These are phyloP conservation scores for Octomys mimax DNA, from an alignment of 2,797 vertebrate species.

Conservation along the genomic window DNA sequence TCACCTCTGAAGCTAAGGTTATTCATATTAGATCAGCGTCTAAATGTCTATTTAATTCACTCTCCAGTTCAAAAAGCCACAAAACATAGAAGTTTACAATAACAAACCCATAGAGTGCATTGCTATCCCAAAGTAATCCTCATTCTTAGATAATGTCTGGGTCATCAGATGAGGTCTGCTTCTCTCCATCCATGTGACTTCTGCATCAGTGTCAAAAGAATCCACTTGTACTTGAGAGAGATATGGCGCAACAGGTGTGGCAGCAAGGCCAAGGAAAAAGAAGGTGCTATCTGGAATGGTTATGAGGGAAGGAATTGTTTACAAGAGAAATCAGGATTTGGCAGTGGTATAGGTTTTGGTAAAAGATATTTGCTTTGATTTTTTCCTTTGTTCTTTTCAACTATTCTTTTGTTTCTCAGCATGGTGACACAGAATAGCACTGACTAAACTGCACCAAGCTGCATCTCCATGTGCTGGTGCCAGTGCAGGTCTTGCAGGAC, in stretches of 20 bases:
- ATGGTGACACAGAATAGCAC: not conserved
- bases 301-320: not conserved
- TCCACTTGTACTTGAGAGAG: not conserved
- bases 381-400: not conserved
- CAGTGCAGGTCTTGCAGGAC: not conserved
- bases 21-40: conserved; percentile 22
- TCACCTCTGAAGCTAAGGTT: not conserved
- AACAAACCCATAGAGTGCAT: not conserved
- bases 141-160: not conserved
- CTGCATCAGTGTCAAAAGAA: not conserved
- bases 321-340: conserved; percentile 4
- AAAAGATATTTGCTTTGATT: not conserved
- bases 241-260: not conserved
- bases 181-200: not conserved
- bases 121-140: not conserved
- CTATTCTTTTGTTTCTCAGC: not conserved
- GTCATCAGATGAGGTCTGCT: not conserved
- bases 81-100: not conserved
- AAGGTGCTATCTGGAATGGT: not conserved
- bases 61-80: not conserved
- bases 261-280: not conserved
- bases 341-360: not conserved
- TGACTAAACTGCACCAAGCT: not conserved
- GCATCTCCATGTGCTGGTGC: not conserved
- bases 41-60: not conserved